phyloP scores from a whole-genome alignment of 1,140 invertebrate species.

The Cotesia glomerata region DNA sequence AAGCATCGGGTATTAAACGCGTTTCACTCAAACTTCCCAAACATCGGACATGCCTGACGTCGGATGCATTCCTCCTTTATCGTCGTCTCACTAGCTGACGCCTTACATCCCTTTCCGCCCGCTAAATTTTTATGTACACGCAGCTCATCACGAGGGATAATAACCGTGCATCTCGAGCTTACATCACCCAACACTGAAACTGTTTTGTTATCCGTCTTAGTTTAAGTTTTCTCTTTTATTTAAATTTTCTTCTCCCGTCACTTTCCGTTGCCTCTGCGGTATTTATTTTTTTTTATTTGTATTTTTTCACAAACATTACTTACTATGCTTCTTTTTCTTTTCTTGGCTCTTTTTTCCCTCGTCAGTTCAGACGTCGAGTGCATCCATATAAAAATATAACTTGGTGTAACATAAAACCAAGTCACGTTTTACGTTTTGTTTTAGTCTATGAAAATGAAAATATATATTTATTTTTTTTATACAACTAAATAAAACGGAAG shows the following conservation, averaged over 20 bases:
- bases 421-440: not conserved
- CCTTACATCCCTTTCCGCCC: not conserved
- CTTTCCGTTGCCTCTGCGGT: not conserved
- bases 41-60: slow-evolving; percentile 31
- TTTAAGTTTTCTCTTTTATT: not conserved
- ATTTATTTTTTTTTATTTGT: not conserved
- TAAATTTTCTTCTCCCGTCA: slow-evolving; percentile 2
- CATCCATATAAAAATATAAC: not conserved
- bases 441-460: not conserved
- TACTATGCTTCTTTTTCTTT: not conserved
- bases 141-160: too few species aligned
- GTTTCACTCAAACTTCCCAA: slow-evolving; percentile 36
- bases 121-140: not conserved
- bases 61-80: slow-evolving; percentile 32
- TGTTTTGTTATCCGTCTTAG: not conserved
- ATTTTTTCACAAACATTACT: not conserved
- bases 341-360: not conserved
- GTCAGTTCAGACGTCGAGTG: not conserved
- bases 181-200: too few species aligned
- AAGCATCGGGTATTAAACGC: slow-evolving; percentile 33
- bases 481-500: not conserved
- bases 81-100: not conserved
- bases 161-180: too few species aligned
- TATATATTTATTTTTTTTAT: not conserved
- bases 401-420: not conserved